Conservation (phyloP, 2,113 vertebrate species). For the Apaloderma vittatum region DNA sequence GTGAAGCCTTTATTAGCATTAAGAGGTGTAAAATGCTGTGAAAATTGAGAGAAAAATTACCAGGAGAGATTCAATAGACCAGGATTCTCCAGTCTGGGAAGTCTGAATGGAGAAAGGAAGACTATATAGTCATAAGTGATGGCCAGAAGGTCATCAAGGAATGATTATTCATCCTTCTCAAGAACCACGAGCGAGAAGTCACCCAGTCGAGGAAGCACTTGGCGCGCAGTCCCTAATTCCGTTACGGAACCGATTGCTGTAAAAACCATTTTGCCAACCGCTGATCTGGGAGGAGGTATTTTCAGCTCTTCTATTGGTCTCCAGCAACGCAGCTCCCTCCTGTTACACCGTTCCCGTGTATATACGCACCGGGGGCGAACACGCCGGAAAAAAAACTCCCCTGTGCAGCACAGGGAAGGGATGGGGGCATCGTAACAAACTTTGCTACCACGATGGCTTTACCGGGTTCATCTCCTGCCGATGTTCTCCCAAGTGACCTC, state of each 20-base stretch:
- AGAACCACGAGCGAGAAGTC: not conserved
- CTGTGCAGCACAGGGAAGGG: not conserved
- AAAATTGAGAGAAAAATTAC: not conserved
- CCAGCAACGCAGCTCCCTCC: too few relatives aligned
- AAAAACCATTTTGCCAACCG: not conserved
- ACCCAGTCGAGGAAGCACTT: not conserved
- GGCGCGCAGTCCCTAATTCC: not conserved
- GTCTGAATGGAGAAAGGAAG: not conserved
- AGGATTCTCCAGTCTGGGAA: not conserved
- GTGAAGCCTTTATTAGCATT: not conserved
- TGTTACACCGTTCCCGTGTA: not conserved
- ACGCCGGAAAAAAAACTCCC: not conserved
- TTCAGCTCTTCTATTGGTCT: too few relatives aligned
- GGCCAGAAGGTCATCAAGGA: not conserved
- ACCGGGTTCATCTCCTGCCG: not conserved
- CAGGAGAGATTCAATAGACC: not conserved
- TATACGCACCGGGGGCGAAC: rapidly evolving
- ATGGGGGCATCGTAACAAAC: not conserved
- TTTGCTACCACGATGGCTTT: not conserved
- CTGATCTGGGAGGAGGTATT: too few relatives aligned
- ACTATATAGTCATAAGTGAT: not conserved
- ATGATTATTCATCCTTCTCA: not conserved
- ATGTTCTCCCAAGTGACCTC: not conserved
- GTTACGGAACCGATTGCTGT: not conserved
- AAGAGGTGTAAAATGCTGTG: not conserved